Evolutionary conservation across 2,888 invertebrate species (phyloP).

Genomic region (Onthophagus sagittarius): DNA sequence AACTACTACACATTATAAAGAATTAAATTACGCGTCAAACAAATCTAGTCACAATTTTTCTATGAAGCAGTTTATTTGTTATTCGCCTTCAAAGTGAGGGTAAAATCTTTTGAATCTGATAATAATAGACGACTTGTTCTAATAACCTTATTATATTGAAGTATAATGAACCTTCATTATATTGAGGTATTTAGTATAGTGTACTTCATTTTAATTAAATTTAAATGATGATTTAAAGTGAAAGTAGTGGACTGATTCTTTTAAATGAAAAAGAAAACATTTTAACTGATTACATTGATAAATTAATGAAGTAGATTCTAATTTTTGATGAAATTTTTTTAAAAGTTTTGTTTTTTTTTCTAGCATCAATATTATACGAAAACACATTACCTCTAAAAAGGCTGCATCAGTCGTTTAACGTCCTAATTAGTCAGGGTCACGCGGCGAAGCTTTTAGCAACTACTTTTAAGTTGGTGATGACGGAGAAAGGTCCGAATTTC

Average conservation of each 20-base stretch:
- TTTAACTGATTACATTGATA: not conserved
- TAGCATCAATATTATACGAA: slow-evolving; percentile 53
- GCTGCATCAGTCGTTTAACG: slow-evolving; percentile 37
- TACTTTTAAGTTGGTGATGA: slow-evolving; percentile 56
- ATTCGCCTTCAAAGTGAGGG: too few relatives aligned
- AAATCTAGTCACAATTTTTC: too few relatives aligned
- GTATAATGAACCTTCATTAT: too few relatives aligned
- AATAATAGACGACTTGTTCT: too few relatives aligned
- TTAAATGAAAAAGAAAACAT: not conserved
- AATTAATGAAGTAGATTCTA: slow-evolving; percentile 40
- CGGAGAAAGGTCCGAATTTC: slow-evolving; percentile 56
- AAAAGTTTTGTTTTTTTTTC: slow-evolving; percentile 26
- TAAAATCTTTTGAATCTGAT: too few relatives aligned
- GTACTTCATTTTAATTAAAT: not conserved
- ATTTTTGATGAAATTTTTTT: slow-evolving; percentile 47
- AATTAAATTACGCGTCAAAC: too few relatives aligned
- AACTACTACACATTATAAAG: too few relatives aligned
- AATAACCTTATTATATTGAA: too few relatives aligned
- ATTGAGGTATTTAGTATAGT: not conserved
- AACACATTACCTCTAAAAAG: slow-evolving; percentile 48
- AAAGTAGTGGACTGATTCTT: not conserved
- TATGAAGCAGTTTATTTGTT: too few relatives aligned
- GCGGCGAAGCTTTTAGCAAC: slow-evolving; percentile 55
- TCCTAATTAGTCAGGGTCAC: slow-evolving; percentile 38
- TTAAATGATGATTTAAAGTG: not conserved